Percentiles rank a stretch among this genome's conserved stretches.
phyloP scores from a whole-genome alignment of 2,797 vertebrate genomes.

The Phylloscopus collybita region DNA sequence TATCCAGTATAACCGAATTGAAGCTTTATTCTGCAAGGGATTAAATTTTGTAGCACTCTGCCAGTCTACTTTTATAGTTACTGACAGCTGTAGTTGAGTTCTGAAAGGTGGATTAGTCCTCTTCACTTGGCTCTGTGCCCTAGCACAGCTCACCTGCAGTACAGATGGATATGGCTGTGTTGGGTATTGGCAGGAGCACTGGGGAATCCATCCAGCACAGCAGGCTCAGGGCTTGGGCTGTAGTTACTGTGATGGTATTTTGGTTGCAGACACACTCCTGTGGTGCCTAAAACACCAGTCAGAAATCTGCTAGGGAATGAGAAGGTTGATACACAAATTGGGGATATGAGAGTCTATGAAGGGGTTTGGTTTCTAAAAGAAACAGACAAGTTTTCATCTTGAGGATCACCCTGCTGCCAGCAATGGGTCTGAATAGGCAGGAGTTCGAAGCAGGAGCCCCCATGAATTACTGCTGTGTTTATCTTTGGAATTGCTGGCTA shows the following conservation, averaged over 20 bases:
- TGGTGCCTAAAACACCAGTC: background rate
- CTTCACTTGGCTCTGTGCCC: background rate
- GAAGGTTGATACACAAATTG: background rate
- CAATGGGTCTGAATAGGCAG: background rate
- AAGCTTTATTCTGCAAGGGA: background rate
- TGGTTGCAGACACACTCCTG: fast-evolving
- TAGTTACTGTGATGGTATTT: background rate
- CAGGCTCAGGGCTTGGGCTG: background rate
- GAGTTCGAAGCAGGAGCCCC: background rate
- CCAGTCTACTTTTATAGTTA: background rate
- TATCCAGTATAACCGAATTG: background rate
- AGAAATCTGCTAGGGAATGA: background rate
- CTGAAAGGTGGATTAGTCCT: background rate
- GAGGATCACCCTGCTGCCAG: background rate
- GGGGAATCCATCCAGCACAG: background rate
- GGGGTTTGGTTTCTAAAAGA: background rate
- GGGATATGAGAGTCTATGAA: background rate
- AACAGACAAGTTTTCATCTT: background rate
- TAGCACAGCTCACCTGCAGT: background rate
- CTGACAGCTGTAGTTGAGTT: background rate
- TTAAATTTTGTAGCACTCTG: background rate
- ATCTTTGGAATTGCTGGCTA: fast-evolving
- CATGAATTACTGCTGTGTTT: background rate
- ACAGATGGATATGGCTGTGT: background rate
- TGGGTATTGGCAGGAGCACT: background rate